phyloP scores from a whole-genome alignment of 2,888 invertebrate species.

The Eristalis tenax region DNA sequence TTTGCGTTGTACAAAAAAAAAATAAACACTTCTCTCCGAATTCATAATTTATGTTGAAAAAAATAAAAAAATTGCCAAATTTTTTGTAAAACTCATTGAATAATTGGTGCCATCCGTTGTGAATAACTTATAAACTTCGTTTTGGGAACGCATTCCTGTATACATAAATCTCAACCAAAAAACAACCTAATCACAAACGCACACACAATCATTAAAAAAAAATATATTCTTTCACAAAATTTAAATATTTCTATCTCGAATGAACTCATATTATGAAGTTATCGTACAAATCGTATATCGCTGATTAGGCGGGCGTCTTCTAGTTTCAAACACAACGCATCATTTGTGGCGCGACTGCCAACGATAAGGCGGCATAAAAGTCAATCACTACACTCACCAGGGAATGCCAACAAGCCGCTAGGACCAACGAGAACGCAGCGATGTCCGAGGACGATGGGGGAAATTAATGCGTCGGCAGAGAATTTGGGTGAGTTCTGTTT shows the following conservation, averaged over 20 bases:
- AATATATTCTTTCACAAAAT: conserved; percentile 55
- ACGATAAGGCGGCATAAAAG: conserved; percentile 92
- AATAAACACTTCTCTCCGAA: conserved; percentile 33
- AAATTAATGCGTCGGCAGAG: conserved; percentile 88
- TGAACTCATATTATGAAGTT: conserved; percentile 72
- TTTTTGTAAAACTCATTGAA: conserved; percentile 6
- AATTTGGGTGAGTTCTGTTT: conserved; percentile 85
- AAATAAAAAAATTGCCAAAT: conserved; percentile 23
- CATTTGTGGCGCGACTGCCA: conserved; percentile 94
- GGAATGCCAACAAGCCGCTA: conserved; percentile 78
- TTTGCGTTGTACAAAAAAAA: conserved; percentile 54
- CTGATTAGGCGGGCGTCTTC: conserved; percentile 86
- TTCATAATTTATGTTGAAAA: conserved; percentile 12
- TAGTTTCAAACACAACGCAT: conserved; percentile 96
- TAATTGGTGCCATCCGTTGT: conserved; percentile 48
- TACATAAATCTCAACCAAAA: conserved; percentile 22
- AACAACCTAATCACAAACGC: conserved; percentile 36
- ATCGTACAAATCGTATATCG: conserved; percentile 77
- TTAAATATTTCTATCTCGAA: conserved; percentile 65
- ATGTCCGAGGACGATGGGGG: conserved; percentile 85
- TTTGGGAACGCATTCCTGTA: conserved; percentile 18
- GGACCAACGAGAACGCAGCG: conserved; percentile 79
- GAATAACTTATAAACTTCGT: conserved; percentile 23
- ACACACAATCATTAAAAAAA: conserved; percentile 41
- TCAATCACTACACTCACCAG: conserved; percentile 89